phyloP scores from a whole-genome alignment of 2,797 vertebrate species.

The Helicolenus hilgendorfi region DNA sequence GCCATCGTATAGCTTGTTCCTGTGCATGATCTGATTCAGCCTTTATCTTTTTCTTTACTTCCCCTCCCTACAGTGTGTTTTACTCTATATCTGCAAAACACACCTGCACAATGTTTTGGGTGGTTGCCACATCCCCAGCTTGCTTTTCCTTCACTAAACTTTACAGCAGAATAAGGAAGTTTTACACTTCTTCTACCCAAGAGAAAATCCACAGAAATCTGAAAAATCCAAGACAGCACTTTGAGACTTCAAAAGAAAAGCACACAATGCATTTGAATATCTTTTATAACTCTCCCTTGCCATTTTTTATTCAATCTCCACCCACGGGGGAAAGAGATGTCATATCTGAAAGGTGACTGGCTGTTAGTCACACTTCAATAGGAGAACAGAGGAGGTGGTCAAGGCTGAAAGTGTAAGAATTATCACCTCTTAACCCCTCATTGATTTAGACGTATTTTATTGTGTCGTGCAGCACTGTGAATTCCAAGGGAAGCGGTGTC shows the following conservation, averaged over 20 bases:
- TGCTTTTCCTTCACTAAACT: constrained; percentile 59
- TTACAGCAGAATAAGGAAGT: constrained; percentile 69
- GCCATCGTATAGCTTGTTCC: constrained; percentile 57
- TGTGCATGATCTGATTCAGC: constrained; percentile 57
- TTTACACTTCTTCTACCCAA: constrained; percentile 55
- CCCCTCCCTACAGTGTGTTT: constrained; percentile 50
- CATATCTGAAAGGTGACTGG: constrained; percentile 59
- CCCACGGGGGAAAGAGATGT: constrained; percentile 53
- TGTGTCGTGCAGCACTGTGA: constrained; percentile 68
- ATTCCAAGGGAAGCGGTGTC: constrained; percentile 64
- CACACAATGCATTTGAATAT: constrained; percentile 69
- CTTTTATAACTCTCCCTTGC: constrained; percentile 44
- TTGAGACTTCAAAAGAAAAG: constrained; percentile 78
- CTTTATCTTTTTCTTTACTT: constrained; percentile 59
- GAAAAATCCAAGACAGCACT: constrained; percentile 71
- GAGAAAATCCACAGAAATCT: constrained; percentile 73
- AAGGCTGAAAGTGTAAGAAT: constrained; percentile 60
- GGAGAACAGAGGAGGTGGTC: constrained; percentile 48
- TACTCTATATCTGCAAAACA: constrained; percentile 69
- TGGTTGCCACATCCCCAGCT: constrained; percentile 50
- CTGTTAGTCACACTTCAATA: constrained; percentile 66
- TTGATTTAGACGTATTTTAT: constrained; percentile 74
- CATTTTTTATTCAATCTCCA: constrained; percentile 53
- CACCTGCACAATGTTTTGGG: constrained; percentile 57
- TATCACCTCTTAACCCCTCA: constrained; percentile 75